Conservation (phyloP, 2,797 vertebrate species). For the Pangasius krempfi region DNA sequence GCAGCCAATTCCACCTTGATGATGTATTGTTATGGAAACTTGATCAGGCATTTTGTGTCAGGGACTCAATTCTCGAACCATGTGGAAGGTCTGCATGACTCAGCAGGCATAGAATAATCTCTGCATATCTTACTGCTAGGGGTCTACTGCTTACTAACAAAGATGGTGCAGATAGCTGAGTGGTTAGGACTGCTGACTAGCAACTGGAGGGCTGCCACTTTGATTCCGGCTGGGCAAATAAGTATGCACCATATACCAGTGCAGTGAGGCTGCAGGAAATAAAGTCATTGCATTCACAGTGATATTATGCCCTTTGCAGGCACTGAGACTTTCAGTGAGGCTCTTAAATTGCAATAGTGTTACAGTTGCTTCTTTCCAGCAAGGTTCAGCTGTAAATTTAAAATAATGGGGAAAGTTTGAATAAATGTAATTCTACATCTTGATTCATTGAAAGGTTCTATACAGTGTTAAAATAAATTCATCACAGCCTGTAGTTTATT, state of each 20-base stretch:
- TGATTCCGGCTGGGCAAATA: slow-evolving; percentile 4
- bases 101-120: slow-evolving; percentile 34
- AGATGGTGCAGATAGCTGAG: slow-evolving; percentile 11
- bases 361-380: not conserved
- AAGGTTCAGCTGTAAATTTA: not conserved
- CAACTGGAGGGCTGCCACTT: slow-evolving; percentile 32
- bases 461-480: not conserved
- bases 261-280: slow-evolving; percentile 4
- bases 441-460: not conserved
- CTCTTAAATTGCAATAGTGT: slow-evolving; percentile 5
- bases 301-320: slow-evolving; percentile 20
- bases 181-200: slow-evolving; percentile 6
- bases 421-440: not conserved
- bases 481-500: not conserved
- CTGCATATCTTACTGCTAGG: slow-evolving; percentile 5
- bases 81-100: not conserved
- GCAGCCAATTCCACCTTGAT: slow-evolving; percentile 1
- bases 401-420: not conserved
- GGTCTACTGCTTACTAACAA: slow-evolving; percentile 15
- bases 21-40: slow-evolving; percentile 29
- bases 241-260: slow-evolving; percentile 10
- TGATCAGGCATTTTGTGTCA: slow-evolving; percentile 30
- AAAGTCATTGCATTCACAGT: slow-evolving; percentile 3
- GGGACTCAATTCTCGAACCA: slow-evolving; percentile 11
- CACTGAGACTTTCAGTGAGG: slow-evolving; percentile 1